Evolutionary conservation across 2,113 vertebrate genomes (phyloP).

Genomic region (Elephas maximus): DNA sequence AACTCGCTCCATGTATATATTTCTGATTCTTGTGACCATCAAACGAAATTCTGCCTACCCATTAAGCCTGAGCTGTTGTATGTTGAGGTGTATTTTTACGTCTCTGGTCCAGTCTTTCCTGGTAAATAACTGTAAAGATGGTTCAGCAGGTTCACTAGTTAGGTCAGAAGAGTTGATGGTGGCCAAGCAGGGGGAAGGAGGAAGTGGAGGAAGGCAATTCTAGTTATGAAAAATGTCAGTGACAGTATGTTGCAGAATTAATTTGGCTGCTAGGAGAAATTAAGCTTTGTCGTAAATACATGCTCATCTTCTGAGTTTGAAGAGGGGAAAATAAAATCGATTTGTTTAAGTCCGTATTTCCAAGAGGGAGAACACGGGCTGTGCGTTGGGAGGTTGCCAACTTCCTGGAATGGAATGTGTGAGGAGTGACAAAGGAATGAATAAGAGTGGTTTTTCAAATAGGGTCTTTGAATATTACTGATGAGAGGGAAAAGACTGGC

Average conservation of each 20-base stretch:
- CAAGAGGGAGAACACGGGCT: background rate
- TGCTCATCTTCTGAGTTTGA: constrained; percentile 11
- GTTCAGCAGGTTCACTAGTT: constrained; percentile 50
- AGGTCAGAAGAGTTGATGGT: constrained; percentile 7
- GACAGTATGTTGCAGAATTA: constrained; percentile 46
- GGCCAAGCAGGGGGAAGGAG: background rate
- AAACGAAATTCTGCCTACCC: constrained; percentile 55
- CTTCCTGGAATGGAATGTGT: constrained; percentile 64
- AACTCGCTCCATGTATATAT: constrained; percentile 60
- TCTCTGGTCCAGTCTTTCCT: constrained; percentile 70
- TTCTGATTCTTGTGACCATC: constrained; percentile 62
- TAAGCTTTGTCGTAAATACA: constrained; percentile 53
- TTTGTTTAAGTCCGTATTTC: constrained; percentile 57
- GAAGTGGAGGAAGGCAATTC: background rate
- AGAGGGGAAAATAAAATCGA: constrained; percentile 26
- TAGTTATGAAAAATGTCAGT: constrained; percentile 10
- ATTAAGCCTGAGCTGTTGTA: constrained; percentile 67
- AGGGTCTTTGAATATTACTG: constrained; percentile 71
- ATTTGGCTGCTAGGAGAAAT: constrained; percentile 60
- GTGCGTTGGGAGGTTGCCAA: background rate
- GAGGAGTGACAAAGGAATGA: constrained; percentile 45
- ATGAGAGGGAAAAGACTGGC: constrained; percentile 77
- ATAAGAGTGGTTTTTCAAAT: constrained; percentile 47
- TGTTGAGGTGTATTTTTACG: constrained; percentile 77
- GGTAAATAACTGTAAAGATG: constrained; percentile 68